A percentile compares a stretch with the other conserved stretches of the same genome.
phyloP scores from a whole-genome alignment of 1,140 invertebrate genomes.

The Lethocerus indicus region DNA sequence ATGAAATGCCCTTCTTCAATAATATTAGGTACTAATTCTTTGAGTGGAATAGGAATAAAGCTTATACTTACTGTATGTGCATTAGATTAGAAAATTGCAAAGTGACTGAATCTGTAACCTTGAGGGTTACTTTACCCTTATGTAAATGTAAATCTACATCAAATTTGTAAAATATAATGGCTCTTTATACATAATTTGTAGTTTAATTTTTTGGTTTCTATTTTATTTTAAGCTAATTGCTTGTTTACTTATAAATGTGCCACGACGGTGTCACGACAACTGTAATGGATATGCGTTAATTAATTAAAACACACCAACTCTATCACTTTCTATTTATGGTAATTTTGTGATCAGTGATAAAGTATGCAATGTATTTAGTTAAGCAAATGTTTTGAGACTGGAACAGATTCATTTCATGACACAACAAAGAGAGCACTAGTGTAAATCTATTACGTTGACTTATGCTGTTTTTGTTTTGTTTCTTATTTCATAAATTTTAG shows the following conservation, averaged over 20 bases:
- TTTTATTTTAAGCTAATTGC: constrained; percentile 12
- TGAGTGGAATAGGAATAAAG: constrained; percentile 14
- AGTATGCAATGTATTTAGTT: no score
- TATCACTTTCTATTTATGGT: no score
- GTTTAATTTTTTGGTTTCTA: constrained; percentile 12
- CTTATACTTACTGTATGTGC: constrained; percentile 17
- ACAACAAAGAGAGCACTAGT: no score
- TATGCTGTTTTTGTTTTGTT: no score
- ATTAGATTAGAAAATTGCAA: constrained; percentile 12
- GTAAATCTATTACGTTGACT: no score
- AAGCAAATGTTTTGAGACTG: no score
- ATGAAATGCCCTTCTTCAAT: constrained; percentile 10
- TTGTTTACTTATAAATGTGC: constrained; percentile 5
- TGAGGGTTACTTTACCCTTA: constrained; percentile 5
- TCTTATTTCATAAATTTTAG: not conserved
- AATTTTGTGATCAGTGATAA: no score
- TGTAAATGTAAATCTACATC: constrained; percentile 9
- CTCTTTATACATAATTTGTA: constrained; percentile 13
- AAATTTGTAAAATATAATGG: constrained; percentile 8
- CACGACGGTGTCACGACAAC: not conserved
- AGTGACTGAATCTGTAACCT: constrained; percentile 9
- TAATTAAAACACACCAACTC: no score
- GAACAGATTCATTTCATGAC: no score
- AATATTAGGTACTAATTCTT: constrained; percentile 16
- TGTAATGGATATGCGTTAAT: no score